Evolutionary conservation across 2,888 invertebrate species (phyloP).

Genomic region (Actias luna): DNA sequence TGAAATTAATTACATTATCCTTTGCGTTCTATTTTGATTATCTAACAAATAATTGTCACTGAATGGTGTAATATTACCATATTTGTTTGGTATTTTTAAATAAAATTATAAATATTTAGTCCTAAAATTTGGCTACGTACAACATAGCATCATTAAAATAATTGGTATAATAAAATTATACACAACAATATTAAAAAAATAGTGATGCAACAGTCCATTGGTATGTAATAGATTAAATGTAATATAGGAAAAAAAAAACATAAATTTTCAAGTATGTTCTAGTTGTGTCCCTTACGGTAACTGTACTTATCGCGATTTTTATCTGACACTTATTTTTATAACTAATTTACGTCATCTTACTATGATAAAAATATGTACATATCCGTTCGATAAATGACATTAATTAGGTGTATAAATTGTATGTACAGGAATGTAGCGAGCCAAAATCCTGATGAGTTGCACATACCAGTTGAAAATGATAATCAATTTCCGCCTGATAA

Average conservation of each 20-base stretch:
- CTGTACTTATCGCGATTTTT: slow-evolving; percentile 65
- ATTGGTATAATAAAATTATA: neutral
- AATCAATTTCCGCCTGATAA: slow-evolving; percentile 69
- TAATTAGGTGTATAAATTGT: slow-evolving; percentile 32
- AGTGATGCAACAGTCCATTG: neutral
- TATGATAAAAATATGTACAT: slow-evolving; percentile 57
- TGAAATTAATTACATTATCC: neutral
- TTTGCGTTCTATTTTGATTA: neutral
- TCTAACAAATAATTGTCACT: neutral
- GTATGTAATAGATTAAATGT: neutral
- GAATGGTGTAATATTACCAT: neutral
- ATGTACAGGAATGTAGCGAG: slow-evolving; percentile 44
- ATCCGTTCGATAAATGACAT: slow-evolving; percentile 56
- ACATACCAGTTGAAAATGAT: slow-evolving; percentile 64
- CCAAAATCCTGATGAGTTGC: slow-evolving; percentile 60
- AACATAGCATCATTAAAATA: neutral
- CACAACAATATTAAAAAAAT: neutral
- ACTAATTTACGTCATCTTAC: slow-evolving; percentile 66
- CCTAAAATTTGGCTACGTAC: neutral
- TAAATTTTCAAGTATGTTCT: neutral
- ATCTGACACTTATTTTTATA: slow-evolving; percentile 59
- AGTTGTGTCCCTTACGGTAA: slow-evolving; percentile 50
- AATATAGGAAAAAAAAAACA: neutral
- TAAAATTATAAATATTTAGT: neutral
- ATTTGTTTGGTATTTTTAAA: neutral